phyloP scores from a whole-genome alignment of 2,888 invertebrate genomes.

The Polyommatus iphigenia region DNA sequence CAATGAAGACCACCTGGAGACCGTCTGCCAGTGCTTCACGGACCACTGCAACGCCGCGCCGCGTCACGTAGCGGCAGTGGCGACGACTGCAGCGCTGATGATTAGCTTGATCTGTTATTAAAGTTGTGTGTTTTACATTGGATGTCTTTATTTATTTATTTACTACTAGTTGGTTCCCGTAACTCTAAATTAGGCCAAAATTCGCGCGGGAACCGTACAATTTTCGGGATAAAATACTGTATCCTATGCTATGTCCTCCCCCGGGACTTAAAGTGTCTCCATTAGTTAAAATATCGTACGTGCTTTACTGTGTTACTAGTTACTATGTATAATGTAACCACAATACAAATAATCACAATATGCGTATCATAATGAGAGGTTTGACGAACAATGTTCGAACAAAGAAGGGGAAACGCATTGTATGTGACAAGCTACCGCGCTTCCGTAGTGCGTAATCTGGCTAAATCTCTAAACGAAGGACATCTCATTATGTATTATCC shows the following conservation, averaged over 20 bases:
- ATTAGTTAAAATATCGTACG: no score
- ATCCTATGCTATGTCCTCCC: no score
- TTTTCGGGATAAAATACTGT: no score
- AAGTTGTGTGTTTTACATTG: background rate
- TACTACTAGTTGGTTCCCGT: no score
- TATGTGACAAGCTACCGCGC: background rate
- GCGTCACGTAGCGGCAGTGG: constrained; percentile 35
- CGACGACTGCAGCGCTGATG: constrained; percentile 31
- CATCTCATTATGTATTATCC: background rate
- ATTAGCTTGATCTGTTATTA: constrained; percentile 35
- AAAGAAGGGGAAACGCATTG: constrained; percentile 19
- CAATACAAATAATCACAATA: background rate
- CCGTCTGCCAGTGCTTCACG: constrained; percentile 82
- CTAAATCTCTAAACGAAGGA: background rate
- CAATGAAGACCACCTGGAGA: constrained; percentile 83
- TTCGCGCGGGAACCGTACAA: no score
- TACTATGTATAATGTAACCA: background rate
- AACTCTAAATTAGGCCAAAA: no score
- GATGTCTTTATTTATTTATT: background rate
- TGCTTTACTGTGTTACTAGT: background rate
- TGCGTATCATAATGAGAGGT: constrained; percentile 13
- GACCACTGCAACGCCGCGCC: constrained; percentile 79
- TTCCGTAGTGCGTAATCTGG: constrained; percentile 6
- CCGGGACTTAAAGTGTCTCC: no score
- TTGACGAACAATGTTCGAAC: background rate